Evolutionary conservation across 2,113 vertebrate species (phyloP), one percentile per base, ranked within the genome.

Genomic region (Anolis carolinensis): DNA sequence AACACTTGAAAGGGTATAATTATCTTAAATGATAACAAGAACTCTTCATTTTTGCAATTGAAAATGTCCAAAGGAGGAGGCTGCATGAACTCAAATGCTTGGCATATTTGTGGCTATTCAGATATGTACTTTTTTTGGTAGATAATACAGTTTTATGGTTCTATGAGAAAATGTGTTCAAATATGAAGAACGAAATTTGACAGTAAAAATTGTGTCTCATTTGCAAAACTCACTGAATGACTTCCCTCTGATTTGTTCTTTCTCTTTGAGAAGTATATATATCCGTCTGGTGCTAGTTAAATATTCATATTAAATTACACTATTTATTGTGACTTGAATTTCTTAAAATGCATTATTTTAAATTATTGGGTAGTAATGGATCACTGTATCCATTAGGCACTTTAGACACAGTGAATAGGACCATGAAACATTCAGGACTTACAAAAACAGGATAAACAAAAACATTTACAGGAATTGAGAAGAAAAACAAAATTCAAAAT

Each of bases 1-100:
- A 81, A 88, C 79, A 86, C 63, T 32, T 86, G 32, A 89, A 91
- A 87, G 18, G 30, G 23, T 89, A 6, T 59, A 87, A 77, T 88
- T 81, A 87, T 85, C 8, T 83, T 85, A 74, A 79, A 83, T 87
- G 87, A 87, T 65, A 77, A 23, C 73, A 74, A 80, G 7, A 84
- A 84, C 75, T 72, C n/a, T 78, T 79, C 39, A 44, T 73, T 88
- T 59, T 90, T 90, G 85, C 23, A 85, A 4, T 25, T 82, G 70
- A 32, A 48, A 75, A 21, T 76, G 48, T 81, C 8, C 77, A 0
- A 52, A 59, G 27, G 62, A 81, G 50, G 50, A 76, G 77, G 18
- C 25, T 65, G 78, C 62, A 34, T 23, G 55, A 73, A 74, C 11
- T 21, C 50, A 85, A 76, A 86, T 70, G 7, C 52, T 48, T 81